Base-by-base conservation (phyloP, 1,140 invertebrate genomes). In the Drosophila mojavensis region DNA sequence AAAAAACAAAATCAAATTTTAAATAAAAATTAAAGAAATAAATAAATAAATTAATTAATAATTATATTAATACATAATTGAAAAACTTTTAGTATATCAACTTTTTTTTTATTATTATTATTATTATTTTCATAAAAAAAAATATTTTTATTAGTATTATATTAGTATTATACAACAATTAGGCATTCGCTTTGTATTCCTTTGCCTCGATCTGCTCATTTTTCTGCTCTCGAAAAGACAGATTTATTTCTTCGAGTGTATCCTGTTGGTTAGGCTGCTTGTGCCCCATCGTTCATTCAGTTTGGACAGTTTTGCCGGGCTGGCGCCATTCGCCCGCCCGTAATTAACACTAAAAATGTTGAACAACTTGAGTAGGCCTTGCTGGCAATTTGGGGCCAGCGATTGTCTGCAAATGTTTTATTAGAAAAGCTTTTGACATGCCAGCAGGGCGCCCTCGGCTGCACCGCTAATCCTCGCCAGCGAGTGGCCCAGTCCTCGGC, bases 361-460 rank as follows among this genome's bases (percentile, higher is more conserved):
- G 45, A 63, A 56, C 68, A 56, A 58, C 60, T 56, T 41, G 69
- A 66, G 62, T 17, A 39, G 51, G 33, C 51, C 56, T 60, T 43
- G 41, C 66, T 24, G 26, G 17, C 33, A 33, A 70, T 69, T 59
- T 39, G 72, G 72, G 58, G 59, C 66, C 75, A 59, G 71, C 69
- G 79, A 79, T 79, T 88, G 70, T 77, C 83, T 83, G 83, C 62
- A 79, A 88, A 86, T 86, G 79, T 61, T 86, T 82, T 82, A 86
- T 88, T 86, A 74, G 76, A 83, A 88, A 82, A 82, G 71, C 68
- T 55, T 71, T 71, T 79, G 70, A 79, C 75, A 81, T 67, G 75
- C 55, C 79, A 51, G 58, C 62, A 64, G 82, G 79, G 71, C 54
- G 75, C 71, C 75, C 30, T 30, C 24, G 43, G 28, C 10, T 61